These are phyloP conservation scores for Gorsachius goisagi DNA, from an alignment of 2,113 vertebrate genomes.

Conservation along the genomic window DNA sequence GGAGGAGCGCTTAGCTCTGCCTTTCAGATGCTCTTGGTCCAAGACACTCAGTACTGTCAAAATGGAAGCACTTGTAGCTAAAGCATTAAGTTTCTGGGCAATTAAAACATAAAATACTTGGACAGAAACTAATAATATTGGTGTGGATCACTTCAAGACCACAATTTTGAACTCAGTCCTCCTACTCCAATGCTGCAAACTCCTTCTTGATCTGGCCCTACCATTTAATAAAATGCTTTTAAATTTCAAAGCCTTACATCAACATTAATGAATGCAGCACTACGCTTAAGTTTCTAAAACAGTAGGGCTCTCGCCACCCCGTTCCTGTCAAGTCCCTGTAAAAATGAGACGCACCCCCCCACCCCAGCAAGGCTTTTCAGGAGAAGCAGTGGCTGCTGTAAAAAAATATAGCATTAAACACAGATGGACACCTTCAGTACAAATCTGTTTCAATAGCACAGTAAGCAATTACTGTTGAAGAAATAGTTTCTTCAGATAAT, in stretches of 20 bases:
- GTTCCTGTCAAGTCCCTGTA: neutral
- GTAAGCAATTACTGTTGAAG: neutral
- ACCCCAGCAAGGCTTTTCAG: neutral
- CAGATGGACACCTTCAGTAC: neutral
- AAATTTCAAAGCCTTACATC: neutral
- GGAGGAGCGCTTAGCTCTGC: neutral
- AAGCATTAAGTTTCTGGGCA: neutral
- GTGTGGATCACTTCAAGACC: neutral
- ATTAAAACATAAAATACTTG: neutral
- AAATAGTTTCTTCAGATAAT: slow-evolving; percentile 14
- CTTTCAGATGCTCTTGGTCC: neutral
- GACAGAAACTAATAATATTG: fast-evolving
- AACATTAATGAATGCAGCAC: fast-evolving
- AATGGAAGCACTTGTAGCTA: neutral
- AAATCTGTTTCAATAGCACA: neutral
- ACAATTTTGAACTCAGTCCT: neutral
- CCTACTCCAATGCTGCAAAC: neutral
- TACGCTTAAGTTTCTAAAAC: neutral
- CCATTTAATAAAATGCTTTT: neutral
- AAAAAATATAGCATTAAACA: neutral
- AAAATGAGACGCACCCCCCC: neutral
- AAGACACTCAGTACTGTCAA: neutral
- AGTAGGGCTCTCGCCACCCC: neutral
- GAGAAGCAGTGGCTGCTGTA: neutral
- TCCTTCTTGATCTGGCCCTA: neutral